Evolutionary conservation across 2,797 vertebrate species (phyloP).

Genomic region (Rhynchonycteris naso): DNA sequence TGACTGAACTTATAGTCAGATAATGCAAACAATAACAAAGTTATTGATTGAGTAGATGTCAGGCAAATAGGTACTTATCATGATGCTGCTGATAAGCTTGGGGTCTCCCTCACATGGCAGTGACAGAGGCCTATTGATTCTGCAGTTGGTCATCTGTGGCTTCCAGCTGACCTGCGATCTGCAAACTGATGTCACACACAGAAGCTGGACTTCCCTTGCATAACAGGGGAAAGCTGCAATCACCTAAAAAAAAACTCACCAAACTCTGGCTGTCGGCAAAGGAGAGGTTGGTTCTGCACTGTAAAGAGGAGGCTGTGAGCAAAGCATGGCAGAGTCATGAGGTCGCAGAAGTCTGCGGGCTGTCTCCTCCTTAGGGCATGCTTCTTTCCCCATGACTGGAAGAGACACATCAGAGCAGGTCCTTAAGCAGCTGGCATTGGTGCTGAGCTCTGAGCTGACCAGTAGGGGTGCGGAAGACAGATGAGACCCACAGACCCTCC

Average conservation of each 20-base stretch:
- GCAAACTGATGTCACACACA: neutral
- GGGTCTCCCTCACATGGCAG: conserved; percentile 61
- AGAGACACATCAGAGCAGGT: neutral
- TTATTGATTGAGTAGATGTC: conserved; percentile 83
- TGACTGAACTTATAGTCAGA: conserved; percentile 82
- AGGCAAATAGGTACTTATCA: conserved; percentile 83
- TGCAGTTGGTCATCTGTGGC: conserved; percentile 70
- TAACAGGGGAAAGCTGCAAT: neutral
- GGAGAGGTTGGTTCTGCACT: neutral
- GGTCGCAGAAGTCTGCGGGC: neutral
- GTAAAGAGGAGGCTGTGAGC: neutral
- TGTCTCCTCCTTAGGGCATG: neutral
- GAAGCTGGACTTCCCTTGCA: neutral
- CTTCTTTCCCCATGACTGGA: neutral
- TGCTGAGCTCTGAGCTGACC: conserved; percentile 62
- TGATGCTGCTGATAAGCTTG: conserved; percentile 74
- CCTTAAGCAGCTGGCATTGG: conserved; percentile 71
- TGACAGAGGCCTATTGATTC: conserved; percentile 72
- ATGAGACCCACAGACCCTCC: conserved; percentile 76
- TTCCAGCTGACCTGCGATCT: conserved; percentile 47
- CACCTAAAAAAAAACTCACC: neutral
- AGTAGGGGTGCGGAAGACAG: conserved; percentile 78
- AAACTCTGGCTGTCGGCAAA: neutral
- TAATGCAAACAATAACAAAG: conserved; percentile 84
- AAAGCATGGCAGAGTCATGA: neutral